phyloP scores from a whole-genome alignment of 2,113 vertebrate genomes.

The Diadophis punctatus region DNA sequence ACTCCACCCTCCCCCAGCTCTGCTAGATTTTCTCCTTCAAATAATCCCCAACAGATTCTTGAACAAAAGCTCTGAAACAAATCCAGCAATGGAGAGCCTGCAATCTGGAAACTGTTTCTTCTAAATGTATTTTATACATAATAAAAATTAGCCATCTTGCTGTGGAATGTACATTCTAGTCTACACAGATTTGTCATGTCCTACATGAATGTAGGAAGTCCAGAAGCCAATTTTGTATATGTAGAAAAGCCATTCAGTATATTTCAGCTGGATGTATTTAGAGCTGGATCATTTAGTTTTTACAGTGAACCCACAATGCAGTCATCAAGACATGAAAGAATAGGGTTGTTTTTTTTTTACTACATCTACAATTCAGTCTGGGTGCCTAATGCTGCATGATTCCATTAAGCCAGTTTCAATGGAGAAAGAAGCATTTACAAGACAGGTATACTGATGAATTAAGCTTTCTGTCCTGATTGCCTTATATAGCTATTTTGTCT shows the following conservation, averaged over 20 bases:
- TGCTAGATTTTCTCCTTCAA: not conserved
- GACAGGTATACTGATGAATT: not conserved
- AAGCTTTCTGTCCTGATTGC: not conserved
- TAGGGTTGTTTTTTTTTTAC: not conserved
- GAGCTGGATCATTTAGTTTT: not conserved
- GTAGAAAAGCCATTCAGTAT: not conserved
- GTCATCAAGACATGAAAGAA: not conserved
- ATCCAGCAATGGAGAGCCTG: not conserved
- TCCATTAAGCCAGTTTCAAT: not conserved
- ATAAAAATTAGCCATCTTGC: not conserved
- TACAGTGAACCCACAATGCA: not conserved
- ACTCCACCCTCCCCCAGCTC: not conserved
- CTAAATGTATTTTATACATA: not conserved
- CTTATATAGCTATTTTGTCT: not conserved
- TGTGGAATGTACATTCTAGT: not conserved
- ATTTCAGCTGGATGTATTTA: not conserved
- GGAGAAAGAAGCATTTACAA: conserved; percentile 3
- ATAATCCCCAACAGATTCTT: not conserved
- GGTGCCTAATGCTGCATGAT: not conserved
- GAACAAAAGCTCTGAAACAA: not conserved
- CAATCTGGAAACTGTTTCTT: not conserved
- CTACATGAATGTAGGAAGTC: not conserved
- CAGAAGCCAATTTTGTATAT: not conserved
- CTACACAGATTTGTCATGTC: not conserved
- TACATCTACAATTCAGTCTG: not conserved